Conservation (phyloP, 2,797 vertebrate species). For the Pseudochirops corinnae region DNA sequence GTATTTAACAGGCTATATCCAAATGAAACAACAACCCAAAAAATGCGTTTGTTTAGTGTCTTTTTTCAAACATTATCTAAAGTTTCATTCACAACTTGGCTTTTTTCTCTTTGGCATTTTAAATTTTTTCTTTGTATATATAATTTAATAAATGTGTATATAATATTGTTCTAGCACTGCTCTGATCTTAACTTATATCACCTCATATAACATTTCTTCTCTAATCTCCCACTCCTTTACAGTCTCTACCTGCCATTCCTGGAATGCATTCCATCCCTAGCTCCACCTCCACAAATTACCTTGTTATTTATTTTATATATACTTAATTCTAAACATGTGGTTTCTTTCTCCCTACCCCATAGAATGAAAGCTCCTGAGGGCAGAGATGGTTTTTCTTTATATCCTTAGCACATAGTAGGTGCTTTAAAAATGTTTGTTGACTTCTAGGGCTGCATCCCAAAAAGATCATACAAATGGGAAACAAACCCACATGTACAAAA, state of each 20-base stretch:
- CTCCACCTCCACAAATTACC: not conserved
- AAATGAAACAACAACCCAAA: not conserved
- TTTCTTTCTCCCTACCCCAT: not conserved
- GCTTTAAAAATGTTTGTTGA: not conserved
- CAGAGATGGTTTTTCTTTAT: not conserved
- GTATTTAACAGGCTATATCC: not conserved
- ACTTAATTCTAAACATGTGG: not conserved
- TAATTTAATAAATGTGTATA: not conserved
- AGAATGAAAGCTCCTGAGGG: not conserved
- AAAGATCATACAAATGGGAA: too few species aligned
- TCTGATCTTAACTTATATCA: not conserved
- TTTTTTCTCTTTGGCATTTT: too few species aligned
- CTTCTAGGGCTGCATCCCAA: too few species aligned
- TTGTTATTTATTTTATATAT: not conserved
- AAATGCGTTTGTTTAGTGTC: not conserved
- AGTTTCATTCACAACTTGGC: not conserved
- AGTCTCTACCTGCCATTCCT: not conserved
- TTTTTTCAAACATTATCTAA: not conserved
- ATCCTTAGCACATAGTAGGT: not conserved
- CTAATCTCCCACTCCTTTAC: not conserved
- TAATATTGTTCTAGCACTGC: not conserved
- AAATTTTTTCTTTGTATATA: not conserved
- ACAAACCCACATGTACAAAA: too few species aligned
- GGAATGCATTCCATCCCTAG: not conserved
- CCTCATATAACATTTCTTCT: not conserved